Evolutionary conservation across 2,888 invertebrate species (phyloP).

Genomic region (Seira ritae): DNA sequence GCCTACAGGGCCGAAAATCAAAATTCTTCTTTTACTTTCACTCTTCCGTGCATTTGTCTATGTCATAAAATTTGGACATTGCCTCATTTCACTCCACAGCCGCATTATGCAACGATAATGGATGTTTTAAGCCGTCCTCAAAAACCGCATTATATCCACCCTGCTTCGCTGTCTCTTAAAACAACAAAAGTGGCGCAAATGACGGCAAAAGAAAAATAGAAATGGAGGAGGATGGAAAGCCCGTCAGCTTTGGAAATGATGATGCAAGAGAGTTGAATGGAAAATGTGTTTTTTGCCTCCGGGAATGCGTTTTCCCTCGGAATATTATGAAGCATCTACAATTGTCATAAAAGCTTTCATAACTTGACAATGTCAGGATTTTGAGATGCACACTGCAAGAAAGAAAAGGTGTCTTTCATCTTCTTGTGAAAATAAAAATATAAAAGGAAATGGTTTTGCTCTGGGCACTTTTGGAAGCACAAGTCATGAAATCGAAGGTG

Average conservation of each 20-base stretch:
- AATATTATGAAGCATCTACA: not conserved
- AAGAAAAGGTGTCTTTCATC: too few species aligned
- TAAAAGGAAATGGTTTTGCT: not conserved
- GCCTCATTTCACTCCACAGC: not conserved
- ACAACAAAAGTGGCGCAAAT: too few species aligned
- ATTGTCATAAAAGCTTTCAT: conserved; percentile 10
- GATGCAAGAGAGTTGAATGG: not conserved
- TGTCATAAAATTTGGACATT: not conserved
- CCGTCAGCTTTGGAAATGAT: not conserved
- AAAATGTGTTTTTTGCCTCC: not conserved
- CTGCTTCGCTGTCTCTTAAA: too few species aligned
- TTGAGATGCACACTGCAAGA: too few species aligned
- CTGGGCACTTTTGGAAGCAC: not conserved
- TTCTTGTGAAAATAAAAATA: not conserved
- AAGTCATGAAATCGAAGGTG: not conserved
- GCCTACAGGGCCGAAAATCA: not conserved
- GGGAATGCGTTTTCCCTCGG: not conserved
- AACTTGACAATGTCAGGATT: not conserved
- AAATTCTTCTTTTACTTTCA: not conserved
- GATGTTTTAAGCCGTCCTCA: not conserved
- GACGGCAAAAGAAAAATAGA: not conserved
- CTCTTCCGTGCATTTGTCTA: not conserved
- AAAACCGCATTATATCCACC: not conserved
- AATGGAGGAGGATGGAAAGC: not conserved
- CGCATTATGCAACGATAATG: conserved; percentile 1